Evolutionary conservation across 92 coral and sea anemone genomes (phyloP).

Genomic region (Umimayanthus kanabou): DNA sequence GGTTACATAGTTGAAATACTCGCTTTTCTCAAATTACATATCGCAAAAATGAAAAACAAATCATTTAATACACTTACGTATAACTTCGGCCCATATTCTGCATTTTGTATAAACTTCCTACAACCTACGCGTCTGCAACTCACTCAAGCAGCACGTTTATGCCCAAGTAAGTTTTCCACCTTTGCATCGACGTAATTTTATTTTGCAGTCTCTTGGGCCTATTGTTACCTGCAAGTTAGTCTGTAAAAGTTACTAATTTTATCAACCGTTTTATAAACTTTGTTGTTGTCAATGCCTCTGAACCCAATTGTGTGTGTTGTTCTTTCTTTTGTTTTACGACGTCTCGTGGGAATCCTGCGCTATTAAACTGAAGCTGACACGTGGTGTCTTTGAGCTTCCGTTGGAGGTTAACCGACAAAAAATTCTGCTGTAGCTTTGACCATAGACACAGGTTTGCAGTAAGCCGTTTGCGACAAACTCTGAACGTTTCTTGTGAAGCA

Average conservation of each 20-base stretch:
- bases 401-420: neutral
- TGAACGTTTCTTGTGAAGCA: neutral
- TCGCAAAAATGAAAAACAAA: neutral
- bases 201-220: neutral
- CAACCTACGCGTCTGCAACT: neutral
- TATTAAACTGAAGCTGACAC: slow-evolving; percentile 2
- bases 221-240: neutral
- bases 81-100: neutral
- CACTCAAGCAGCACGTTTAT: neutral
- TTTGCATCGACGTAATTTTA: too few relatives aligned
- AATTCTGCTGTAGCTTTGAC: neutral
- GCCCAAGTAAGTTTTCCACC: neutral
- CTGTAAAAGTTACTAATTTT: too few relatives aligned
- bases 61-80: neutral
- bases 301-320: neutral
- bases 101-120: neutral
- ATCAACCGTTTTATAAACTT: neutral
- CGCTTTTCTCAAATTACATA: slow-evolving; percentile 3
- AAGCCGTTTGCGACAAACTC: neutral
- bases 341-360: neutral
- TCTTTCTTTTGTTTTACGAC: neutral
- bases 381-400: neutral
- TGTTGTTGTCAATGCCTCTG: neutral
- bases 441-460: neutral
- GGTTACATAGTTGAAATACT: neutral